Evolutionary conservation across 2,113 vertebrate species (phyloP).

Genomic region (Enhydra lutris): DNA sequence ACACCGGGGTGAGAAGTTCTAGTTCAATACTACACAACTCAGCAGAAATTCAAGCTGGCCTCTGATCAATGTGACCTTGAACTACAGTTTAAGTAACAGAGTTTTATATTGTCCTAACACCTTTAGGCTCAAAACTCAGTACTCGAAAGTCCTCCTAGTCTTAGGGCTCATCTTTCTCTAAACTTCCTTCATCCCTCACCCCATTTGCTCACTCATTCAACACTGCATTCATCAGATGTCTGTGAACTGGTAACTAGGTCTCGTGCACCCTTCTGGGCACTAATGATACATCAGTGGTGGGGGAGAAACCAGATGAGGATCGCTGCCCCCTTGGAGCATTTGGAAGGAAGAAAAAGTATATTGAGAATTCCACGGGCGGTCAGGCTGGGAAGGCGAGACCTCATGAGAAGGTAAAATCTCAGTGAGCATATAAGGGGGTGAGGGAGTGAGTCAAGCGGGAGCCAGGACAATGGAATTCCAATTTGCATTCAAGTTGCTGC

Average conservation of each 20-base stretch:
- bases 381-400: neutral
- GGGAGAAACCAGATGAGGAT: neutral
- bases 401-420: neutral
- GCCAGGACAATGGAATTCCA: too few species aligned
- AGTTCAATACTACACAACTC: neutral
- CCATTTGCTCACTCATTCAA: neutral
- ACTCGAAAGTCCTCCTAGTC: neutral
- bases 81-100: neutral
- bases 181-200: neutral
- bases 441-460: neutral
- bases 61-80: neutral
- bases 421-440: neutral
- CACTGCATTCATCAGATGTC: neutral
- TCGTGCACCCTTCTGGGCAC: neutral
- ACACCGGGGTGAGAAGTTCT: fast-evolving
- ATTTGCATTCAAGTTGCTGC: neutral
- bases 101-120: neutral
- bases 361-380: neutral
- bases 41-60: neutral
- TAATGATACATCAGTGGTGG: too few species aligned
- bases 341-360: neutral
- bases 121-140: neutral
- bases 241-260: neutral
- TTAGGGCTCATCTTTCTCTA: neutral
- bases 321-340: neutral